These are phyloP conservation scores for Emydocephalus ijimae DNA, from an alignment of 2,113 vertebrate species.

Conservation along the genomic window DNA sequence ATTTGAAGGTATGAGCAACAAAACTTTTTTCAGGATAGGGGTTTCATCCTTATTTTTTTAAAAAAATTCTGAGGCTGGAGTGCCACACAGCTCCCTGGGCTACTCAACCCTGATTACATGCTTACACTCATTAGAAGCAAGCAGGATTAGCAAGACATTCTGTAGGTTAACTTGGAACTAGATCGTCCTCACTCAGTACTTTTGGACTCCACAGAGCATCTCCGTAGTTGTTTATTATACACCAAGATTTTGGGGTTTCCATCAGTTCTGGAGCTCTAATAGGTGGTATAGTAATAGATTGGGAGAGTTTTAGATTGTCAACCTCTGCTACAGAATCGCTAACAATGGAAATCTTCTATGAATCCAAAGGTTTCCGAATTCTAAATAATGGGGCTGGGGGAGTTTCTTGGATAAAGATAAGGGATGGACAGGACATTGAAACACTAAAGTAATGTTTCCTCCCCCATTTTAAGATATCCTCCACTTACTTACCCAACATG, in stretches of 20 bases:
- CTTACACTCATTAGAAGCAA: background rate
- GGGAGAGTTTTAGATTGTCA: background rate
- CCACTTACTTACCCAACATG: slow-evolving; percentile 74
- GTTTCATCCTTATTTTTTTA: background rate
- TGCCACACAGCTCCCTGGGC: background rate
- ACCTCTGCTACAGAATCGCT: background rate
- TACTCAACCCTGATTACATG: background rate
- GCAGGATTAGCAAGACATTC: background rate
- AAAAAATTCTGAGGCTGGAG: background rate
- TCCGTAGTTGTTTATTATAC: background rate
- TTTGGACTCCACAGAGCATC: background rate
- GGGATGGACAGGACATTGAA: background rate
- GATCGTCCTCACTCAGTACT: background rate
- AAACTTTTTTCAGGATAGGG: background rate
- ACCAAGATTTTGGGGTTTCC: background rate
- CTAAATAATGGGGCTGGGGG: background rate
- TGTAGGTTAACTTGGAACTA: background rate
- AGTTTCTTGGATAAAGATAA: background rate
- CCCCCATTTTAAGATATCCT: background rate
- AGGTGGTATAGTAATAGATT: background rate
- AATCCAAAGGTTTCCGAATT: background rate
- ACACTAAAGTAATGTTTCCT: background rate
- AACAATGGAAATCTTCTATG: background rate
- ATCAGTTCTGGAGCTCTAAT: background rate
- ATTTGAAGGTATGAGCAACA: background rate